These are phyloP conservation scores for Pelecanus crispus DNA, from an alignment of 2,113 vertebrate genomes.

Conservation along the genomic window DNA sequence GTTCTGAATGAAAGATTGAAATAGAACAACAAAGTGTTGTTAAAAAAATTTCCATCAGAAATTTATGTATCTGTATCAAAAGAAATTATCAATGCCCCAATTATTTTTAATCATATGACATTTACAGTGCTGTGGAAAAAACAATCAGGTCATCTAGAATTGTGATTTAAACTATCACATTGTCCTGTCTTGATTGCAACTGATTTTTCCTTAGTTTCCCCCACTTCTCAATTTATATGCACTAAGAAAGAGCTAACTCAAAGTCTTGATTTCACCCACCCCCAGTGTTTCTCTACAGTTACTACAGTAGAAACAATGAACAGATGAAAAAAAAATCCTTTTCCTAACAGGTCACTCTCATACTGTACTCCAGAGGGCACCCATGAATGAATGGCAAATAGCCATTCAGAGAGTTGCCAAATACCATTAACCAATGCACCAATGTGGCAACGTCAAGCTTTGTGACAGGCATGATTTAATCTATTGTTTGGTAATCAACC, in stretches of 20 bases:
- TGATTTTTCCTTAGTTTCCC: neutral
- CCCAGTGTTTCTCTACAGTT: neutral
- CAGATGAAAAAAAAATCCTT: neutral
- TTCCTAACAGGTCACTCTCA: slow-evolving; percentile 8
- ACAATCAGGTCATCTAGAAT: neutral
- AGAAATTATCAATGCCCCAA: neutral
- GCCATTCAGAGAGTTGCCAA: slow-evolving; percentile 29
- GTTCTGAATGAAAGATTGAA: neutral
- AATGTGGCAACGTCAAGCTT: neutral
- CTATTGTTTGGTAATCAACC: slow-evolving; percentile 39
- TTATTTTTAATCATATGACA: neutral
- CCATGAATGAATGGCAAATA: slow-evolving; percentile 41
- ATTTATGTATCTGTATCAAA: neutral
- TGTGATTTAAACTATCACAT: neutral
- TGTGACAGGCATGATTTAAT: slow-evolving; percentile 48
- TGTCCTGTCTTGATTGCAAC: neutral
- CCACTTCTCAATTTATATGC: neutral
- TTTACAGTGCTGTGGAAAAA: neutral
- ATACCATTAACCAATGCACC: slow-evolving; percentile 16
- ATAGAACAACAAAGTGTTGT: neutral
- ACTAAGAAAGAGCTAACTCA: neutral
- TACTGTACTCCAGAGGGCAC: neutral
- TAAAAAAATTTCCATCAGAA: neutral
- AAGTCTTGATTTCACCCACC: neutral
- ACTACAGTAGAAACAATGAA: neutral